Evolutionary conservation across 2,888 invertebrate species (phyloP), one percentile per base, ranked within the genome.

Genomic region (Linnaemya tessellans): DNA sequence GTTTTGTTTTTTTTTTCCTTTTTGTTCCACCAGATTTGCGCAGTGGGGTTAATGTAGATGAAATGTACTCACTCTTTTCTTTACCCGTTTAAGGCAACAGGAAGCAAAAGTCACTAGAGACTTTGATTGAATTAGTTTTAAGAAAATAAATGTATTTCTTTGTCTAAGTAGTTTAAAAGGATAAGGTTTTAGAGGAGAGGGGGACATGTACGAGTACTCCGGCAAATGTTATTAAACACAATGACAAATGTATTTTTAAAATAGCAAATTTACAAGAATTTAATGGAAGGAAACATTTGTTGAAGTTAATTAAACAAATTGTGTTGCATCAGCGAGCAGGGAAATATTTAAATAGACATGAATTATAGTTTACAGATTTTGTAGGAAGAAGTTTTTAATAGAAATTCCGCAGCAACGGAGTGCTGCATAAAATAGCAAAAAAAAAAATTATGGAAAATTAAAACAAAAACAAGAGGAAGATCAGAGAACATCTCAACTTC

Each of bases 111-210:
- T 82, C 85, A 79, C 85, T 46, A 70, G 85, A 85, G 78, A 85
- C 54, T 70, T 81, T 85, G 79, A 85, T 85, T 85, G 79, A 85
- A 85, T 85, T 82, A 81, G 68, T 81, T 75, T 77, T 58, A 85
- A 79, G 81, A 71, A 81, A 85, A 78, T 75, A 75, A 41, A 77
- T 71, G 64, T 77, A 62, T 84, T 79, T 80, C 73, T 62, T 56
- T 84, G 64, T 49, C 43, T 60, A n/a, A 10, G 60, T 15, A 54
- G 35, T n/a, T 20, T 65, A 74, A 64, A 71, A 43, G 54, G 70
- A 67, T 73, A 73, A 35, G 56, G n/a, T 20, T 62, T 13, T 5
- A 22, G 49, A 65, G 60, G 10, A 38, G 10, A 38, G 7, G 1
- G 38, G n/a, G n/a, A n/a, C n/a, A n/a, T n/a, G n/a, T n/a, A n/a